Base-by-base conservation (phyloP, 1,140 invertebrate genomes). In the Matsumurasca onukii region DNA sequence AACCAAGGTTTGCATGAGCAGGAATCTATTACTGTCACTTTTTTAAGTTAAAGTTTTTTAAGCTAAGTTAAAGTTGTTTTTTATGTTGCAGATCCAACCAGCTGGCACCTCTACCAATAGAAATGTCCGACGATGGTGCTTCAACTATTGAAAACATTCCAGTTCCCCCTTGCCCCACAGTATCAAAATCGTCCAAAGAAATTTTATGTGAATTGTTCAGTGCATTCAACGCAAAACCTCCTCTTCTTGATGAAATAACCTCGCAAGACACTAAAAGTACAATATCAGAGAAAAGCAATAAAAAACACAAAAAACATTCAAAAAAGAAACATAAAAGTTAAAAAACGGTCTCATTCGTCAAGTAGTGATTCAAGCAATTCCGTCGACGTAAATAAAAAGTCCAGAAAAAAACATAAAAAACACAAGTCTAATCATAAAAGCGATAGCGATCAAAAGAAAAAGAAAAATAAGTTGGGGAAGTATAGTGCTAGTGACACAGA, bases 131-230 rank as follows among this genome's bases (percentile, higher is more conserved):
- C n/a, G n/a, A n/a, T n/a, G n/a, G n/a, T n/a, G n/a, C n/a, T n/a
- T n/a, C n/a, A n/a, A 45, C 34, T 12, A n/a, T 51, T n/a, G n/a
- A 59, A 3, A 59, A 27, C 30, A 59, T 59, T n/a, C 55, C 25
- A n/a, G 55, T 59, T 9, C 55, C 55, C 3, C 15, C 55, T 2
- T 5, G 24, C 15, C 55, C 15, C 12, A 13, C 15, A 27, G 25
- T 29, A 27, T 27, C 30, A 24, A 90, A 90, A 74, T 88, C 89
- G 2, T 91, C 90, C 0, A 89, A 87, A 76, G 89, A 93, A 76
- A 92, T 93, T 74, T 80, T 93, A 5, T 88, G 88, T 0, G 90
- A 92, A 78, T 80, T 93, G 0, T 93, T 93, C 73, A 83, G 86
- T 62, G 89, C 87, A 2, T 90, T 90, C 74, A 87, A 90, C 67